Evolutionary conservation across 2,888 invertebrate species (phyloP).

Genomic region (Habroteleia sp.): DNA sequence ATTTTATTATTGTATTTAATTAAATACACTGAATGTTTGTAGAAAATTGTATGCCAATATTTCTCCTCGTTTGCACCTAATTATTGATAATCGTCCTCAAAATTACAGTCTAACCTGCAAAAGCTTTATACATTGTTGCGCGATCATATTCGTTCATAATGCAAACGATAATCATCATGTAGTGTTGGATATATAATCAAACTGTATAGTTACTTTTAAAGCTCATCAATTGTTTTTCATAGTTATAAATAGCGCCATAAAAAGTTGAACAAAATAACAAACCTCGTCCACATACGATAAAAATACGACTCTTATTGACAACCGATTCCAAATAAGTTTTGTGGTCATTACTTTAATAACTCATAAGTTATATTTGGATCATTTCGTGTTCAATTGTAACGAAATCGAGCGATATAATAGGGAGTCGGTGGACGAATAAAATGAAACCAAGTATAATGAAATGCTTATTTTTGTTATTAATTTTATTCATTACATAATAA

Average conservation of each 20-base stretch:
- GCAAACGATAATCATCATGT: slow-evolving; percentile 22
- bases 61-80: slow-evolving; percentile 12
- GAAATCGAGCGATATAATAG: too few relatives aligned
- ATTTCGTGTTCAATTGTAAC: slow-evolving; percentile 3
- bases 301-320: slow-evolving; percentile 7
- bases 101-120: slow-evolving; percentile 28
- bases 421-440: too few relatives aligned
- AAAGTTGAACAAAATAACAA: slow-evolving; percentile 19
- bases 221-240: slow-evolving; percentile 27
- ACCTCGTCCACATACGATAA: not conserved
- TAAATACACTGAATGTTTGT: slow-evolving; percentile 6
- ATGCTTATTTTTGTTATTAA: slow-evolving; percentile 19
- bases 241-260: slow-evolving; percentile 21
- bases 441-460: slow-evolving; percentile 8
- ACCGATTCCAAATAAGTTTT: slow-evolving; percentile 14
- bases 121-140: slow-evolving; percentile 4
- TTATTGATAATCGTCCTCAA: slow-evolving; percentile 37
- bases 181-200: slow-evolving; percentile 29
- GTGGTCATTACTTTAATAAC: slow-evolving; percentile 8
- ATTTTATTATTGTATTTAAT: too few relatives aligned
- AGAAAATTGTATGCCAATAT: slow-evolving; percentile 15
- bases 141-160: slow-evolving; percentile 36
- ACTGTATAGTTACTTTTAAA: slow-evolving; percentile 30
- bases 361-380: slow-evolving; percentile 5
- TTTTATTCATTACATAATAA: slow-evolving; percentile 45